These are phyloP conservation scores for Aurelia sp. DNA, from an alignment of 30 jellyfish, hydroid and myxozoan genomes.

Conservation along the genomic window DNA sequence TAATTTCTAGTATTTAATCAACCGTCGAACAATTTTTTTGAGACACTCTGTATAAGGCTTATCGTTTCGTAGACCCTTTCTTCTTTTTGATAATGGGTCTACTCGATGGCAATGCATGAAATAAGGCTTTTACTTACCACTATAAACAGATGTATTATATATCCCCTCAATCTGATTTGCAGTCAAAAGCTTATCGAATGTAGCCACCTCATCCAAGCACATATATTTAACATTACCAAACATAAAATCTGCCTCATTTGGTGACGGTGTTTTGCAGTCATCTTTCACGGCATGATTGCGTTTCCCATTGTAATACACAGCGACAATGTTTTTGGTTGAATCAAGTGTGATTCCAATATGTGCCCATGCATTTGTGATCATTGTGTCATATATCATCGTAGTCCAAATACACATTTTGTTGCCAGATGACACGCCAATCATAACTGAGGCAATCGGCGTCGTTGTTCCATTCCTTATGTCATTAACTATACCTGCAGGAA, in stretches of 20 bases:
- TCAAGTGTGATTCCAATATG: conserved; percentile 42
- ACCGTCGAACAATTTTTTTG: no score
- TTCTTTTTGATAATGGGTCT: no score
- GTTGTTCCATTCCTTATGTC: conserved; percentile 58
- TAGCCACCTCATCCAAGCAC: conserved; percentile 41
- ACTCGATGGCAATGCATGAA: no score
- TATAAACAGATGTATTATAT: conserved; percentile 21
- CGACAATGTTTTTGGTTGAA: neutral
- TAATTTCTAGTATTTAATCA: no score
- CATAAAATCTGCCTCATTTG: neutral
- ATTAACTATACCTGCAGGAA: neutral
- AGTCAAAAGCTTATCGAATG: conserved; percentile 12
- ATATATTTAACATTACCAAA: neutral
- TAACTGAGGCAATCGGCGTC: conserved; percentile 27
- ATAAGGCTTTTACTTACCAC: conserved; percentile 23
- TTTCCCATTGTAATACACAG: conserved; percentile 45
- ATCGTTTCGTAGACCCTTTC: no score
- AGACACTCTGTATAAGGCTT: no score
- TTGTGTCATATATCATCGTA: conserved; percentile 34
- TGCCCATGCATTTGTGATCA: conserved; percentile 43
- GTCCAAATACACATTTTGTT: conserved; percentile 44
- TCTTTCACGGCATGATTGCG: neutral
- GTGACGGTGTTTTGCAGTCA: neutral
- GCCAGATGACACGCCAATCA: neutral
- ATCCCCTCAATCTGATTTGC: conserved; percentile 18